A percentile compares a stretch with the other conserved stretches of the same genome.
phyloP scores from a whole-genome alignment of 2,113 vertebrate species.

The Callopanchax toddi region DNA sequence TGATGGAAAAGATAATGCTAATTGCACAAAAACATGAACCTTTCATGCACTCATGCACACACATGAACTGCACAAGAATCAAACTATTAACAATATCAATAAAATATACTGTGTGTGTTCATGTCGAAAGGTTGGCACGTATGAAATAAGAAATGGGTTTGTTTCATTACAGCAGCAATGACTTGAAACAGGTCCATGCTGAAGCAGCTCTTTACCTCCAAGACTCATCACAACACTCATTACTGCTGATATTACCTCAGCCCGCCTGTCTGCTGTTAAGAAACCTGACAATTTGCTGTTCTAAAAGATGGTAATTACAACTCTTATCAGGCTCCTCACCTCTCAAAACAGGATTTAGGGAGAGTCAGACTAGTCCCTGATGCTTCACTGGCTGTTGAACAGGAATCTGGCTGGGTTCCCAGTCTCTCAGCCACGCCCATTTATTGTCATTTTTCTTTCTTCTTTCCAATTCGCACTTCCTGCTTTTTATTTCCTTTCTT shows the following conservation, averaged over 20 bases:
- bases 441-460: slow-evolving; percentile 27
- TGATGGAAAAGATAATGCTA: neutral
- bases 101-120: too few species aligned
- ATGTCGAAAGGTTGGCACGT: too few species aligned
- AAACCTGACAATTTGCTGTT: slow-evolving; percentile 70
- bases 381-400: slow-evolving; percentile 54
- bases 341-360: slow-evolving; percentile 69
- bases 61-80: neutral
- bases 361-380: slow-evolving; percentile 50
- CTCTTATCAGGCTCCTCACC: slow-evolving; percentile 69
- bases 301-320: slow-evolving; percentile 75
- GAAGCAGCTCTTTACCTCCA: slow-evolving; percentile 42
- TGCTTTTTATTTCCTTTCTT: slow-evolving; percentile 9
- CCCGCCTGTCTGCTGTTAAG: slow-evolving; percentile 63
- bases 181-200: slow-evolving; percentile 62
- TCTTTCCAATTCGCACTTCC: slow-evolving; percentile 11
- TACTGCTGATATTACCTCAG: slow-evolving; percentile 67
- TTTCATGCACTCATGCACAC: neutral
- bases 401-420: slow-evolving; percentile 57
- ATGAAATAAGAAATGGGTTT: too few species aligned
- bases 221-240: slow-evolving; percentile 72
- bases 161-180: slow-evolving; percentile 42
- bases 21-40: neutral
- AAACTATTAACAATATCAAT: too few species aligned
- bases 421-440: slow-evolving; percentile 55